phyloP scores from a whole-genome alignment of 2,888 invertebrate species.

The Chrysina gloriosa region DNA sequence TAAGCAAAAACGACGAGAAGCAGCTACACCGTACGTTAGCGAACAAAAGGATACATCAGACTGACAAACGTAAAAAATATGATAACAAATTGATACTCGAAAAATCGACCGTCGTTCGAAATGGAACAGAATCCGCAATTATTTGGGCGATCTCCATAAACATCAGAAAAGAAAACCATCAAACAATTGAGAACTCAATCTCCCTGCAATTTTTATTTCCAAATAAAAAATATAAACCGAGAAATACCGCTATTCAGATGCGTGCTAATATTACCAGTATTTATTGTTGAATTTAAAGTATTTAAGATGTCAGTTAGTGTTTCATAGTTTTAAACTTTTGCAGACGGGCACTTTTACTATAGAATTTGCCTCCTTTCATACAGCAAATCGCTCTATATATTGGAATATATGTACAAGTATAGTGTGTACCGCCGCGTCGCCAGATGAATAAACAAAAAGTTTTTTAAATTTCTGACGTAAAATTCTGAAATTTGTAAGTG shows the following conservation, averaged over 20 bases:
- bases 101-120: slow-evolving; percentile 14
- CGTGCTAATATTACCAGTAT: no score
- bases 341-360: no score
- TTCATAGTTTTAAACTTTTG: no score
- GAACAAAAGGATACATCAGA: slow-evolving; percentile 3
- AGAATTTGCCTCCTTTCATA: no score
- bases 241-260: background rate
- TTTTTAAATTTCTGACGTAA: no score
- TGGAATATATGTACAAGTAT: no score
- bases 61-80: slow-evolving; percentile 38
- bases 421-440: no score
- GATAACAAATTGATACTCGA: slow-evolving; percentile 35
- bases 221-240: background rate
- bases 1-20: slow-evolving; percentile 1
- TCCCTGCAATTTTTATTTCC: background rate
- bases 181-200: background rate
- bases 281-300: no score
- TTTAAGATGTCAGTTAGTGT: no score
- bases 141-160: slow-evolving; percentile 16
- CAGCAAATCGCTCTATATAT: no score
- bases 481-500: no score
- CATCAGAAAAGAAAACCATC: background rate
- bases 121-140: background rate
- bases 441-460: no score
- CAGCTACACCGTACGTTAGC: background rate